Evolutionary conservation across 2,888 invertebrate genomes (phyloP), one percentile per base, ranked within the genome.

Genomic region (Melanotus villosus): DNA sequence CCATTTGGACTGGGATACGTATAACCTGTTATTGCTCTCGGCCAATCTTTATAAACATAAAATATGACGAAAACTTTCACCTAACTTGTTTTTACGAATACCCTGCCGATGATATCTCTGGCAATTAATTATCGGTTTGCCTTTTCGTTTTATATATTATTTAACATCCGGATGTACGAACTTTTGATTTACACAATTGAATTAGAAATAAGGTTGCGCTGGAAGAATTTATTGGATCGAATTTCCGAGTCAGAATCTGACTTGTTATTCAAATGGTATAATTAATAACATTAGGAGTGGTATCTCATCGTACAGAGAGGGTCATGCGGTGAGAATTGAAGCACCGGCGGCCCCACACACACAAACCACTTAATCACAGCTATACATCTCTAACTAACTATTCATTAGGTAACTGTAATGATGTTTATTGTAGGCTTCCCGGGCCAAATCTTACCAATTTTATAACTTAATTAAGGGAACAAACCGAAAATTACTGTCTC

Each of bases 1-100:
- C 77, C 76, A 77, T 78, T 78, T 76, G 76, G 74, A 74, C 75
- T 76, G 73, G 47, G 30, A 76, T 76, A 76, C 73, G 77, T 73
- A 75, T 75, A 77, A 78, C 77, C 70, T 73, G 74, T 73, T 76
- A 58, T 69, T 57, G 68, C 65, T 69, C 50, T 57, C 21, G 54
- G 50, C 57, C 36, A 52, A 60, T 70, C 66, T 57, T 63, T 70
- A 45, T 26, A 47, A 57, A 58, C 50, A 43, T 63, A 66, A 66
- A 62, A 63, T 66, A 66, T 70, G 50, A 66, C 32, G 63, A 65
- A 58, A 68, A 73, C 73, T 73, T 73, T 73, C 73, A 70, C 73
- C 70, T 47, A 43, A 52, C 34, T 65, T 43, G 63, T 64, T 68
- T 47, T 30, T 54, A 56, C 38, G 41, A 47, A 36, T 50, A 9